phyloP scores from a whole-genome alignment of 2,797 vertebrate species.

The Cynodonichthys magdalenae region DNA sequence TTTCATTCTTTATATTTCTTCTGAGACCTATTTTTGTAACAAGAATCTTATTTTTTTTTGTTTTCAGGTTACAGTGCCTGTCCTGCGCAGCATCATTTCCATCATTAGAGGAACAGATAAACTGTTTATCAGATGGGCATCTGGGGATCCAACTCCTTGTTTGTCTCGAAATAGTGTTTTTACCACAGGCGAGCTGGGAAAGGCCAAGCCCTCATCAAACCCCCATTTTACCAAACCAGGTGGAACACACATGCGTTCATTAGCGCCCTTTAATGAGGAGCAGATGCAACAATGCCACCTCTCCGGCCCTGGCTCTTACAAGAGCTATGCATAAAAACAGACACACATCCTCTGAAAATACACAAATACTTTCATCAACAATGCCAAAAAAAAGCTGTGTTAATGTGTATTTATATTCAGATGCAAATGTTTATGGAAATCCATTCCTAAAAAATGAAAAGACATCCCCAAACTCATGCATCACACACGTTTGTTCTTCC shows the following conservation, averaged over 20 bases:
- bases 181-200: constrained; percentile 54
- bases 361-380: constrained; percentile 9
- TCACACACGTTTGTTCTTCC: too few relatives aligned
- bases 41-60: too few relatives aligned
- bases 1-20: too few relatives aligned
- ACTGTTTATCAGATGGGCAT: constrained; percentile 64
- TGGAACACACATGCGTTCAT: constrained; percentile 83
- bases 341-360: constrained; percentile 20
- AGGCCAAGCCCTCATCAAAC: constrained; percentile 57
- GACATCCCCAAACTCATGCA: constrained; percentile 9
- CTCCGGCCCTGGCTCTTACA: constrained; percentile 43
- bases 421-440: neutral
- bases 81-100: constrained; percentile 36
- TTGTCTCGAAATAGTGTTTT: constrained; percentile 66
- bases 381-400: constrained; percentile 10
- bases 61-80: too few relatives aligned
- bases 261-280: constrained; percentile 86
- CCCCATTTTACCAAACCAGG: constrained; percentile 71
- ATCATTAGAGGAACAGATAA: constrained; percentile 61
- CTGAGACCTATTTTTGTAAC: too few relatives aligned
- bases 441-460: constrained; percentile 18
- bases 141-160: constrained; percentile 57
- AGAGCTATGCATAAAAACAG: constrained; percentile 16
- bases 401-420: constrained; percentile 31
- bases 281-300: constrained; percentile 81